These are phyloP conservation scores for Urechis unicinctus DNA, from an alignment of 2,888 invertebrate genomes.

Conservation along the genomic window DNA sequence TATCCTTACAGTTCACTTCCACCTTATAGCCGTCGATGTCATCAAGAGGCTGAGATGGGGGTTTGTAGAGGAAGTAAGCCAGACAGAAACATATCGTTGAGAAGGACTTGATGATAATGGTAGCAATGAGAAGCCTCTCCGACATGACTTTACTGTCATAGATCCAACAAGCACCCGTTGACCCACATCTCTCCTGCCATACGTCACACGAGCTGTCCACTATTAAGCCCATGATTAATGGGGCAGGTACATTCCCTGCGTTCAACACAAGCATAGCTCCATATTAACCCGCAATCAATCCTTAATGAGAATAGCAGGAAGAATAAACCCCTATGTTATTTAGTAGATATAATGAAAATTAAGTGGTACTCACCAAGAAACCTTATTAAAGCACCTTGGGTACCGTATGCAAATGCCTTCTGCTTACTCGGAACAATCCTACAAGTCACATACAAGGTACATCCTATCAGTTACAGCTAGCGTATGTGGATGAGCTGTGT, in stretches of 20 bases:
- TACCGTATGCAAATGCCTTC: slow-evolving; percentile 87
- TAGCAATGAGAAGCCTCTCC: neutral
- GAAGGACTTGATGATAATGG: neutral
- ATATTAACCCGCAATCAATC: too few relatives aligned
- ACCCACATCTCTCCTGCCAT: slow-evolving; percentile 8
- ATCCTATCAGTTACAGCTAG: too few relatives aligned
- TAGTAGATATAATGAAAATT: neutral
- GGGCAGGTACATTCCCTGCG: slow-evolving; percentile 4
- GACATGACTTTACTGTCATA: slow-evolving; percentile 1
- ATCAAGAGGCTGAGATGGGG: too few relatives aligned
- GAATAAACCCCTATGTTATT: neutral
- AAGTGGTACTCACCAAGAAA: slow-evolving; percentile 49
- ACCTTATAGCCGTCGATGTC: too few relatives aligned
- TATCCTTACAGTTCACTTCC: too few relatives aligned
- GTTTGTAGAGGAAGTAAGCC: slow-evolving; percentile 2
- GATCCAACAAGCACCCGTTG: slow-evolving; percentile 5
- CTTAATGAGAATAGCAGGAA: neutral
- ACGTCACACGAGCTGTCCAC: slow-evolving; percentile 5
- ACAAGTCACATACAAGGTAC: too few relatives aligned
- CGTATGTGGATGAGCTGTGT: too few relatives aligned
- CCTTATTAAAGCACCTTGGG: slow-evolving; percentile 93
- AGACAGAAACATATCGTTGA: neutral
- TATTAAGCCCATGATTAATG: slow-evolving; percentile 2
- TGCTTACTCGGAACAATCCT: slow-evolving; percentile 79
- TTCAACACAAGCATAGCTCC: too few relatives aligned